Percentiles rank a stretch among this genome's conserved stretches.
phyloP scores from a whole-genome alignment of 30 jellyfish, hydroid and myxozoan species.

The Catostylus mosaicus region DNA sequence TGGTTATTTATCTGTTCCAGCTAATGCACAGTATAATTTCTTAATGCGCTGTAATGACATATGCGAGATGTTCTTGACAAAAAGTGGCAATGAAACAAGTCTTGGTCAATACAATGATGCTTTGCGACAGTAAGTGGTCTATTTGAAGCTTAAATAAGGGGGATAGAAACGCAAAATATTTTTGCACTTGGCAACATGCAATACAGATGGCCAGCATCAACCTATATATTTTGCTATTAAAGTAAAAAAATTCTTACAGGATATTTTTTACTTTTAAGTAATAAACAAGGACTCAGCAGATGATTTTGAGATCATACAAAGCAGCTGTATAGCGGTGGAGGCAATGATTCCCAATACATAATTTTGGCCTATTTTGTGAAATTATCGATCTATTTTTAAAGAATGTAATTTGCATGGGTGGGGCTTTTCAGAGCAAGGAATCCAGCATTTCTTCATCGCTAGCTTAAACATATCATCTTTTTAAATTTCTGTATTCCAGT shows the following conservation, averaged over 20 bases:
- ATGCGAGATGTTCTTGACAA: not conserved
- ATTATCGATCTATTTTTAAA: too few relatives aligned
- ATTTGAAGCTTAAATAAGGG: too few relatives aligned
- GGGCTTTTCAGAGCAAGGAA: too few relatives aligned
- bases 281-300: too few relatives aligned
- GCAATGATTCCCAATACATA: not conserved
- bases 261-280: too few relatives aligned
- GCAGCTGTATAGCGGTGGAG: not conserved
- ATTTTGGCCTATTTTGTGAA: too few relatives aligned
- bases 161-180: not conserved
- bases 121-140: not conserved
- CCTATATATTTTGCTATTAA: not conserved
- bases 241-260: not conserved
- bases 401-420: too few relatives aligned
- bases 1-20: constrained; percentile 12
- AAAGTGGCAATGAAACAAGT: not conserved
- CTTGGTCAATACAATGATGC: not conserved
- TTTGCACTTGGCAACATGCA: not conserved
- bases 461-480: too few relatives aligned
- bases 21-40: constrained; percentile 4
- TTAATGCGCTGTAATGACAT: constrained; percentile 34
- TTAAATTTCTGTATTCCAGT: too few relatives aligned
- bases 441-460: too few relatives aligned
- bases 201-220: not conserved
- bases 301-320: not conserved